phyloP scores from a whole-genome alignment of 2,888 invertebrate genomes.

The Rhaphigaster nebulosa region DNA sequence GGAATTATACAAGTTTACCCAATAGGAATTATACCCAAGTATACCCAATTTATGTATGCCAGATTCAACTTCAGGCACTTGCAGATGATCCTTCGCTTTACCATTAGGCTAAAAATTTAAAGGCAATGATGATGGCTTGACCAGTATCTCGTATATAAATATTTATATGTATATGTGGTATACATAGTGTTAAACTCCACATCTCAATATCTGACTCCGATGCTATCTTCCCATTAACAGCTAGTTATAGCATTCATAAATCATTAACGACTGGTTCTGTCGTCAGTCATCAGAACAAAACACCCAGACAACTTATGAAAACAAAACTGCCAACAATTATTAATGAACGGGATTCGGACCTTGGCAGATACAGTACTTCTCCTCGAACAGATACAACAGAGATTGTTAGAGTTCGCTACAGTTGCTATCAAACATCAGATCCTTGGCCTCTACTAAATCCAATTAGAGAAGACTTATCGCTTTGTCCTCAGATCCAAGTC shows the following conservation, averaged over 20 bases:
- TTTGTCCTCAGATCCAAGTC: neutral
- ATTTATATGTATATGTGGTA: too few species aligned
- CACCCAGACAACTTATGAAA: neutral
- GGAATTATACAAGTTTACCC: too few species aligned
- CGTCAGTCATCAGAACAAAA: neutral
- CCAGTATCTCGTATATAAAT: too few species aligned
- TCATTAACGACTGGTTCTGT: neutral
- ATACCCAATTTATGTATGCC: too few species aligned
- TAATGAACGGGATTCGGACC: neutral
- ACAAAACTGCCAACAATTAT: neutral
- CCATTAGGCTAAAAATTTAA: too few species aligned
- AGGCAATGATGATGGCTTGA: too few species aligned
- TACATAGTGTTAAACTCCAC: too few species aligned
- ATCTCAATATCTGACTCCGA: too few species aligned
- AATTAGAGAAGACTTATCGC: constrained; percentile 15
- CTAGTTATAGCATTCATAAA: neutral
- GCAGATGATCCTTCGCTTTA: too few species aligned
- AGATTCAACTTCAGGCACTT: too few species aligned
- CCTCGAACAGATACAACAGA: neutral
- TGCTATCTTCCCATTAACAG: neutral
- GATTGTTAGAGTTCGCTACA: neutral
- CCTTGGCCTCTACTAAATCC: neutral
- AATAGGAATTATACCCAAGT: too few species aligned
- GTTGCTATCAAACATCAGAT: neutral
- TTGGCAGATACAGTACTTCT: neutral